A percentile compares a stretch with the other conserved stretches of the same genome.
These are phyloP conservation scores for Buphagus erythrorhynchus DNA, from an alignment of 2,797 vertebrate genomes.

Conservation along the genomic window DNA sequence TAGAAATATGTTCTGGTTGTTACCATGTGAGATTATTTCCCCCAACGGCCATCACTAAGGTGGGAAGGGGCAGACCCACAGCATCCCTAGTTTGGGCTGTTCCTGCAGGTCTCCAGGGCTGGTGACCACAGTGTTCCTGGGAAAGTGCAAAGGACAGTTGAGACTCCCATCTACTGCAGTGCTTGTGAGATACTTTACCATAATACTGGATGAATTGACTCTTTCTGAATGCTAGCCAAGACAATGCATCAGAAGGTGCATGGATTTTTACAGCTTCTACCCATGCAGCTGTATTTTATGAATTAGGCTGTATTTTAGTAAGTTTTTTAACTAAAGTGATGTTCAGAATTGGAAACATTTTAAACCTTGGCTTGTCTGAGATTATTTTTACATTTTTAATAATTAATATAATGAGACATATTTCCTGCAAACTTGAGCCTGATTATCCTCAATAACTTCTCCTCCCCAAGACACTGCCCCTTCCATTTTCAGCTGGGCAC, in stretches of 20 bases:
- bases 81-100: neutral
- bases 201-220: neutral
- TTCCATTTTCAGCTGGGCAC: neutral
- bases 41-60: neutral
- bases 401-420: neutral
- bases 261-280: neutral
- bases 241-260: neutral
- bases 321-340: neutral
- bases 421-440: neutral
- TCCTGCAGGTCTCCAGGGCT: neutral
- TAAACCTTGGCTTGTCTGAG: neutral
- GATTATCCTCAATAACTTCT: neutral
- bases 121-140: neutral
- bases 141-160: neutral
- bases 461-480: neutral
- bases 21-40: neutral
- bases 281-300: neutral
- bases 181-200: neutral
- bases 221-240: neutral
- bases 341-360: neutral
- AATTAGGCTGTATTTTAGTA: neutral
- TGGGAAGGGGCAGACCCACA: neutral
- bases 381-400: neutral
- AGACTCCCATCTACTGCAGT: neutral
- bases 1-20: neutral